A percentile compares a stretch with the other conserved stretches of the same genome.
These are phyloP conservation scores for Dasyornis broadbenti DNA, from an alignment of 2,113 vertebrate genomes.

Conservation along the genomic window DNA sequence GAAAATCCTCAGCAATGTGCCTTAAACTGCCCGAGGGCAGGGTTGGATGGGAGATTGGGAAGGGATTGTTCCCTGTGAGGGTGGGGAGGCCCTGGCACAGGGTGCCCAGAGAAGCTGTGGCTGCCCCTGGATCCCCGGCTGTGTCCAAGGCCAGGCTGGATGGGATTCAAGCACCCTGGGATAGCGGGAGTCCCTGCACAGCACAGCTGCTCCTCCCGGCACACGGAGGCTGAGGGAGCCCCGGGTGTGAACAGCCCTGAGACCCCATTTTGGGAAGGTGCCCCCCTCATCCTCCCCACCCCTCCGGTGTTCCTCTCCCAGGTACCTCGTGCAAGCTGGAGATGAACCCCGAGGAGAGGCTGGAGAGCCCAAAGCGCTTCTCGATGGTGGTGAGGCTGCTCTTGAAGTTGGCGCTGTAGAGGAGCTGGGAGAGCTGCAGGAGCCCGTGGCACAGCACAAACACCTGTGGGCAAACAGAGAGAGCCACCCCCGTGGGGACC, in stretches of 20 bases:
- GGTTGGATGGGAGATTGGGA: neutral
- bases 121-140: neutral
- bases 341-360: constrained; percentile 91
- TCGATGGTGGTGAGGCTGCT: constrained; percentile 97
- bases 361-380: constrained; percentile 92
- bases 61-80: rapidly evolving
- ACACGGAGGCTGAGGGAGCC: rapidly evolving
- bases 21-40: neutral
- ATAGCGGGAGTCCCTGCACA: rapidly evolving
- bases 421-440: constrained; percentile 91
- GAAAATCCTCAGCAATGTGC: neutral
- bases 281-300: rapidly evolving
- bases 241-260: neutral
- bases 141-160: neutral
- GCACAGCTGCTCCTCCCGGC: neutral
- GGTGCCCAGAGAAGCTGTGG: neutral
- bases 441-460: constrained; percentile 93
- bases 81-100: neutral
- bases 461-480: constrained; percentile 68
- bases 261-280: neutral
- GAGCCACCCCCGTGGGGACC: neutral
- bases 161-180: rapidly evolving
- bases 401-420: constrained; percentile 95
- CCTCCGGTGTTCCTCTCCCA: neutral
- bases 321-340: constrained; percentile 93